Evolutionary conservation across 2,113 vertebrate species (phyloP).

Genomic region (Psilopsiagon aymara): DNA sequence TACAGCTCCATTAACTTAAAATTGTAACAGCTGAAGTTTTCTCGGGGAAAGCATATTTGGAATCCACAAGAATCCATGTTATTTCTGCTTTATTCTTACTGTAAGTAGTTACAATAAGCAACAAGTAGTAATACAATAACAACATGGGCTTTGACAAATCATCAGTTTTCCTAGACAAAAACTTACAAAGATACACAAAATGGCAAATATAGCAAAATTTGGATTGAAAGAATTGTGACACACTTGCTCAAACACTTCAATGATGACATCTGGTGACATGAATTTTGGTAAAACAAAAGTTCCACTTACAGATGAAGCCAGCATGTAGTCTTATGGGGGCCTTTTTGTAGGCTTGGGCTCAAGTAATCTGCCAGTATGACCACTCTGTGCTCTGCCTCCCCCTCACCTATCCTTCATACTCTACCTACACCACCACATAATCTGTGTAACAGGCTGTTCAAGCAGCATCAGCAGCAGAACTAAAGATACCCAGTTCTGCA

Average conservation of each 20-base stretch:
- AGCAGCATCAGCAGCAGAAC: not conserved
- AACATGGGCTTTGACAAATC: not conserved
- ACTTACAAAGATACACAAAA: not conserved
- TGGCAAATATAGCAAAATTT: rapidly evolving
- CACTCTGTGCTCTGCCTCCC: not conserved
- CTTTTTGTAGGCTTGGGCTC: not conserved
- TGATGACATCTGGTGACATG: not conserved
- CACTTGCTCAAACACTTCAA: not conserved
- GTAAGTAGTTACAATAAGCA: not conserved
- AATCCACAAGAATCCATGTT: not conserved
- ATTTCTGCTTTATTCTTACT: not conserved
- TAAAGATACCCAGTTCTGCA: not conserved
- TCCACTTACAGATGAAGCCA: not conserved
- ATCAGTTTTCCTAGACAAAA: not conserved
- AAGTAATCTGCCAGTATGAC: not conserved
- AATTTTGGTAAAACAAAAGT: not conserved
- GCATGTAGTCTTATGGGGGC: not conserved
- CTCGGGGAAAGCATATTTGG: not conserved
- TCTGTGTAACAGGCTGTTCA: not conserved
- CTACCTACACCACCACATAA: not conserved
- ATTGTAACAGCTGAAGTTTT: not conserved
- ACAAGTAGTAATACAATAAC: not conserved
- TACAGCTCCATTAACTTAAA: not conserved
- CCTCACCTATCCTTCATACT: not conserved
- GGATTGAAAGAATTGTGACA: not conserved